Evolutionary conservation across 2,113 vertebrate species (phyloP), one percentile per base, ranked within the genome.

Genomic region (Dunckerocampus dactyliophorus): DNA sequence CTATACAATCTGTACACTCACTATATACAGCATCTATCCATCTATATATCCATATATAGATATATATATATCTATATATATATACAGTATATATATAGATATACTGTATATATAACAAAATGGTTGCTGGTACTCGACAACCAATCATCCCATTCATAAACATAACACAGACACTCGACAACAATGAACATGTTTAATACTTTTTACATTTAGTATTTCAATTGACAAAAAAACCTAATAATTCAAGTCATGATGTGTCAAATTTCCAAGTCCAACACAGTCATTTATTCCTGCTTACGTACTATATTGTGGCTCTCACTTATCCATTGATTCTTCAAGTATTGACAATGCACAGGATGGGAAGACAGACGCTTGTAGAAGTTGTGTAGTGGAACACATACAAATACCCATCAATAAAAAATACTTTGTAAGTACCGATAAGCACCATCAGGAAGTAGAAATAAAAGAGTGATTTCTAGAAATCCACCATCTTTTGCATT

Each of bases 391-490:
- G 76, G 59, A 62, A 69, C 62, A 55, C 56, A 24, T 42, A 34
- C 5, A 51, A 47, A 72, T 14, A 65, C 48, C n/a, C 24, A 63
- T 69, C 56, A 47, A 65, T 76, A 62, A 76, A 74, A 47, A 50
- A 64, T 73, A 79, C 74, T 64, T 22, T 67, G 55, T 74, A 56
- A 63, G 65, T 66, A 76, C 64, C 64, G 72, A 82, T 68, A 71
- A 83, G 76, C 85, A 85, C 85, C 80, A 72, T 85, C 39, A 43
- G 39, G 75, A 59, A 67, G 49, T 43, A 70, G 53, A 79, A 80
- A 76, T 39, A 66, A 43, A 34, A 34, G 31, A 56, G 43, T 76
- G 22, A 52, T 76, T 83, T 80, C 42, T 51, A 71, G 66, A 77
- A 84, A 71, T 68, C 67, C 46, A 53, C 31, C 64, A 51, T 48